phyloP scores from a whole-genome alignment of 2,113 vertebrate genomes.

The Sclerurus mexicanus region DNA sequence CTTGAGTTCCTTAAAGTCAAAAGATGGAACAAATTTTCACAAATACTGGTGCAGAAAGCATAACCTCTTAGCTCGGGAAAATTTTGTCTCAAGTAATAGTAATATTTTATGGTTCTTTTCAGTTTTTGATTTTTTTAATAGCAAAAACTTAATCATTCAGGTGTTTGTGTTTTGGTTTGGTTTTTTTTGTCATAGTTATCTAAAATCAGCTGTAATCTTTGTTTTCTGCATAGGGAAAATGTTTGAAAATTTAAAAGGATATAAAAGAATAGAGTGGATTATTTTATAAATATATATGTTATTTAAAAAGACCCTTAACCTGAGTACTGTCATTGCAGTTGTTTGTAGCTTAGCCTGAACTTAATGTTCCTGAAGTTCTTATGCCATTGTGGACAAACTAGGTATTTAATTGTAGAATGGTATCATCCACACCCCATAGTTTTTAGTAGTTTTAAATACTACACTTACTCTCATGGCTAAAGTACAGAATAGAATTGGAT shows the following conservation, averaged over 20 bases:
- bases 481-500: not conserved
- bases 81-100: not conserved
- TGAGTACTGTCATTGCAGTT: not conserved
- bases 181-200: not conserved
- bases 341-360: not conserved
- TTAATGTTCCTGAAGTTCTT: not conserved
- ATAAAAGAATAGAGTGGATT: not conserved
- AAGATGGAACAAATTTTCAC: not conserved
- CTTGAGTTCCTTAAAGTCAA: not conserved
- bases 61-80: not conserved
- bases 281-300: not conserved
- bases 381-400: not conserved
- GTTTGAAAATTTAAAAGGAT: not conserved
- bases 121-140: not conserved
- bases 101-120: not conserved
- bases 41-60: not conserved
- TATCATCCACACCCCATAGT: not conserved
- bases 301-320: not conserved
- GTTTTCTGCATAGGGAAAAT: not conserved
- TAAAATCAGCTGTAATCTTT: not conserved
- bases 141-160: not conserved
- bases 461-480: not conserved
- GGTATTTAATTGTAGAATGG: not conserved
- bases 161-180: not conserved
- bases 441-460: not conserved